Evolutionary conservation across 2,888 invertebrate genomes (phyloP), one percentile per base, ranked within the genome.

Genomic region (Clusia tigrina): DNA sequence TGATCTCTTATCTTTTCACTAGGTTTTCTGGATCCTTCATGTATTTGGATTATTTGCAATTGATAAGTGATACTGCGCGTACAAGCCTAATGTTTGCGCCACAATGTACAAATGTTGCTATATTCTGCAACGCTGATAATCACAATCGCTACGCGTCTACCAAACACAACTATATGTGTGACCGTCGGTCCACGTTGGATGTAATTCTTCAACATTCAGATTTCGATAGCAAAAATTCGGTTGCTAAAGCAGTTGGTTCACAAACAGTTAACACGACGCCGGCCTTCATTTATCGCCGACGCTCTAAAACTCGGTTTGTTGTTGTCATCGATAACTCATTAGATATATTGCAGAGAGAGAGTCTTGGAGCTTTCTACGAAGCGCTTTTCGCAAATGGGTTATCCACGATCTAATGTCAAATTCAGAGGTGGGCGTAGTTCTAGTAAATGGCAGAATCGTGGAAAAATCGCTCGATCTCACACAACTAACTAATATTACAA

Each of bases 121-220:
- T 86, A 78, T 89, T 89, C 76, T 90, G 90, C 77, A 88, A 89
- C 72, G 86, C 86, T 42, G 84, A 84, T 20, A 88, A 83, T 38
- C 89, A 90, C 80, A 87, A 89, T 74, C 82, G 84, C 2, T 85
- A 86, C 65, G 87, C 89, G 0, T 89, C 89, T 0, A 89, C 89
- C 22, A 89, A 88, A 78, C 90, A 90, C 67, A 90, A 89, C 77
- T 84, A 87, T 32, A 81, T 89, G 22, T 90, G 90, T 75, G 84
- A 86, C 61, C 84, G 88, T 24, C 84, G 85, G 52, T 88, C 88
- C 72, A 86, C 87, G 1, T 83, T 87, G 72, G 87, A 88, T 64
- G 86, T 89, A 20, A 87, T 89, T 60, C 77, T 85, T 24, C 82
- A 83, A 63, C 87, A 88, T 74, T 69, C 77, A 1, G 89, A 89